These are phyloP conservation scores for Schmidtea mediterranea DNA, from an alignment of 1,140 invertebrate species.

Conservation along the genomic window DNA sequence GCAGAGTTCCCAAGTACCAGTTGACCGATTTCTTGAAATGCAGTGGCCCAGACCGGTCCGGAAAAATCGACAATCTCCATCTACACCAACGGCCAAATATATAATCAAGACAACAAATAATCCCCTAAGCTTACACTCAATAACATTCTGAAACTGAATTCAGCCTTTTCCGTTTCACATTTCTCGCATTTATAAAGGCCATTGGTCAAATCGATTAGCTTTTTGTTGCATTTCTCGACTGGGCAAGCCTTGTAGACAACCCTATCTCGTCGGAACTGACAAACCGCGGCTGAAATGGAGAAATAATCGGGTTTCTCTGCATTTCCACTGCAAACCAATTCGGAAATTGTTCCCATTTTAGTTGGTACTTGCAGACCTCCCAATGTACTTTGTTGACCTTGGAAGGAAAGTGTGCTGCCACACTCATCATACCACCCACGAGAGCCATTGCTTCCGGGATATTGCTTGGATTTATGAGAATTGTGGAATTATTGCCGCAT, in stretches of 20 bases:
- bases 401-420: constrained; percentile 23
- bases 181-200: constrained; percentile 74
- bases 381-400: constrained; percentile 7
- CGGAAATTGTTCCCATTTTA: constrained; percentile 4
- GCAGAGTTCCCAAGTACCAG: not conserved
- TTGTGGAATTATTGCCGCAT: constrained; percentile 14
- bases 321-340: constrained; percentile 6
- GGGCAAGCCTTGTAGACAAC: constrained; percentile 52
- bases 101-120: not conserved
- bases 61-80: not conserved
- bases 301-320: constrained; percentile 50
- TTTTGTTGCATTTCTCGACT: constrained; percentile 59
- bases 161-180: constrained; percentile 51
- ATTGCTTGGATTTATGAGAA: constrained; percentile 49
- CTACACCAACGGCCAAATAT: not conserved
- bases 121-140: constrained; percentile 36
- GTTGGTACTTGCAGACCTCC: constrained; percentile 12
- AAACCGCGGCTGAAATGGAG: constrained; percentile 38
- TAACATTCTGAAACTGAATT: constrained; percentile 58
- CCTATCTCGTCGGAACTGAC: constrained; percentile 45
- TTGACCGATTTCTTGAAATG: not conserved
- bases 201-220: constrained; percentile 56
- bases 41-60: not conserved
- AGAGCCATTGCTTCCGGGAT: constrained; percentile 53
- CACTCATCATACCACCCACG: constrained; percentile 58